Evolutionary conservation across 2,888 invertebrate species (phyloP), one percentile per base, ranked within the genome.

Genomic region (Cactoblastis cactorum): DNA sequence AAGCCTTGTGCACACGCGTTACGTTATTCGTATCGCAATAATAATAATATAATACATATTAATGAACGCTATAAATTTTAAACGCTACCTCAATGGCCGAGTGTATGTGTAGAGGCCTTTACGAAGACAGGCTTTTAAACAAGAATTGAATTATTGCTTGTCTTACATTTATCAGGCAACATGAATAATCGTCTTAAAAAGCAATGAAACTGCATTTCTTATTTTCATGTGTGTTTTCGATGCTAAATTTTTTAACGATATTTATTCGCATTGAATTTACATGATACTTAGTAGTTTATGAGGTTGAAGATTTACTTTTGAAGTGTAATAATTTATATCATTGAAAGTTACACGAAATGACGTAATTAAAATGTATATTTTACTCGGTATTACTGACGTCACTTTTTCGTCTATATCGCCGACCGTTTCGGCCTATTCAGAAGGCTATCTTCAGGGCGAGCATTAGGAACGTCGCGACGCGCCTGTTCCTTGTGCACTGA

Each of bases 201-300:
- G 76, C 80, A 82, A 83, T 78, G 78, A 80, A 77, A 84, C 82
- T 86, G 80, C 85, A 87, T 86, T 83, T 74, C 77, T 73, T 74
- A 80, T 86, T 84, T 83, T 82, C 84, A 85, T 83, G 82, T 80
- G 80, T 77, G 76, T 76, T 80, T 81, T 79, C 66, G 68, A 65
- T 53, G 69, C 65, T 71, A 72, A 69, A 53, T 47, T 52, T 18
- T 43, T 43, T 14, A 15, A 28, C 17, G 17, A 15, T 57, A 46
- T 53, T 37, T 28, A 19, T 37, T 37, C 15, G 28, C 15, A 17
- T 48, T 22, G 15, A 28, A 48, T 18, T 17, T 48, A 19, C 11
- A 28, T 15, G 28, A 32, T 9, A n/a, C 2, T 18, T 37, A 12
- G 19, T 12, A 34, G 34, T 34, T 34, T 28, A 37, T 37, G 37